These are phyloP conservation scores for Zophobas atratus DNA, from an alignment of 1,140 invertebrate genomes.

Conservation along the genomic window DNA sequence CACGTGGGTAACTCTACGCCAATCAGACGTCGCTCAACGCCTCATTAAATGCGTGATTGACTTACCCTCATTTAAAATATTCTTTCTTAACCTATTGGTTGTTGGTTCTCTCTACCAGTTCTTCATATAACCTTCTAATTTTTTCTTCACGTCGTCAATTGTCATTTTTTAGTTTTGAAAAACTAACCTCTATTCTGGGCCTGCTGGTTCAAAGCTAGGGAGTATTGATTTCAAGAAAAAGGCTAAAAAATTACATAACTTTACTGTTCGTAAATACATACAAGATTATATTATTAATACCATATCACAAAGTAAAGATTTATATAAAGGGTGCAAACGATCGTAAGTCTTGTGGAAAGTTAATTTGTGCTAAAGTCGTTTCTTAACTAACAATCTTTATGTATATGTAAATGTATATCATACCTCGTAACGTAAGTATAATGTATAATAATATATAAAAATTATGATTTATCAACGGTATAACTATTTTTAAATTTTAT, in stretches of 20 bases:
- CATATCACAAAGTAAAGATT: constrained; percentile 46
- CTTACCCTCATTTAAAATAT: too few species aligned
- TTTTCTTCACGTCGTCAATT: too few species aligned
- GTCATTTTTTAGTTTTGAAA: too few species aligned
- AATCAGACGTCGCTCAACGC: too few species aligned
- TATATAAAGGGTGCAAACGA: constrained; percentile 43
- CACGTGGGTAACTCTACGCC: too few species aligned
- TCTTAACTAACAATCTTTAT: not conserved
- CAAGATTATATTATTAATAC: constrained; percentile 37
- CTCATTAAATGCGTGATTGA: too few species aligned
- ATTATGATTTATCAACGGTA: constrained; percentile 25
- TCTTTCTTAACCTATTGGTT: too few species aligned
- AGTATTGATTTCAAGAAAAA: not conserved
- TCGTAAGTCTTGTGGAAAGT: constrained; percentile 23
- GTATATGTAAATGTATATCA: too few species aligned
- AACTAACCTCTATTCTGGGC: too few species aligned
- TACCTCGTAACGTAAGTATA: not conserved
- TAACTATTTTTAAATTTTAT: constrained; percentile 23
- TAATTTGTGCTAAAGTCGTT: constrained; percentile 17
- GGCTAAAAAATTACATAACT: constrained; percentile 27
- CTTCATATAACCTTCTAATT: too few species aligned
- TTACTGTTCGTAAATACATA: constrained; percentile 25
- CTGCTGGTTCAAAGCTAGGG: too few species aligned
- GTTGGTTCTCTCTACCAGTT: too few species aligned
- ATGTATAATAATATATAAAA: constrained; percentile 15